Evolutionary conservation across 2,797 vertebrate species (phyloP).

Genomic region (Austrolebias charrua): DNA sequence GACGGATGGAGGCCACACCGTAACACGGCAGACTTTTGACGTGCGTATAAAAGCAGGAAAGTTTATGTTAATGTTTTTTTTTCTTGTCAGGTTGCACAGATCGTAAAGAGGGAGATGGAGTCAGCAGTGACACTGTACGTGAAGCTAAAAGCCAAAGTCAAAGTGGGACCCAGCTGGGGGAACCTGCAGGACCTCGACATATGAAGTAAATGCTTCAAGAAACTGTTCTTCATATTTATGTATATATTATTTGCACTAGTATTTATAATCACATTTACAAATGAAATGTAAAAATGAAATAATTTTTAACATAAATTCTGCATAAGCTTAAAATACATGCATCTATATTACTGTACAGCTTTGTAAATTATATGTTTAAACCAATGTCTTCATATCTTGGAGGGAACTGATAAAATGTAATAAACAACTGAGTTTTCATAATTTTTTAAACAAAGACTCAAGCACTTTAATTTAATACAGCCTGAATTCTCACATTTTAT

Average conservation of each 20-base stretch:
- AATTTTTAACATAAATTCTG: conserved; percentile 13
- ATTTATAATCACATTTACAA: conserved; percentile 21
- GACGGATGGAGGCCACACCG: too few relatives aligned
- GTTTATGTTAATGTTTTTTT: background rate
- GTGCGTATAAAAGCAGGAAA: too few relatives aligned
- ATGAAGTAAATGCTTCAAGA: conserved; percentile 43
- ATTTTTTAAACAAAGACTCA: conserved; percentile 32
- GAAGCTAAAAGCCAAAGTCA: conserved; percentile 89
- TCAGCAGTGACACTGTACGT: conserved; percentile 87
- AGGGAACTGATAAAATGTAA: conserved; percentile 2
- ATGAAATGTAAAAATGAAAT: conserved; percentile 41
- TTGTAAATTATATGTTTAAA: background rate
- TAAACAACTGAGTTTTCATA: conserved; percentile 21
- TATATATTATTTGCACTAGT: conserved; percentile 11
- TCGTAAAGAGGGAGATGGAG: conserved; percentile 96
- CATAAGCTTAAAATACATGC: conserved; percentile 40
- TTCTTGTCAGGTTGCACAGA: conserved; percentile 88
- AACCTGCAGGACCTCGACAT: conserved; percentile 88
- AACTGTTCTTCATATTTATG: conserved; percentile 1
- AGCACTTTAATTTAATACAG: conserved; percentile 42
- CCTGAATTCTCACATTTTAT: conserved; percentile 73
- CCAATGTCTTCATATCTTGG: background rate
- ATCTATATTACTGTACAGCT: conserved; percentile 1
- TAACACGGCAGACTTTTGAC: too few relatives aligned
- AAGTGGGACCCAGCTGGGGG: conserved; percentile 92